Evolutionary conservation across 1,140 invertebrate species (phyloP), one percentile per base, ranked within the genome.

Genomic region (Atopsyche davidsoni): DNA sequence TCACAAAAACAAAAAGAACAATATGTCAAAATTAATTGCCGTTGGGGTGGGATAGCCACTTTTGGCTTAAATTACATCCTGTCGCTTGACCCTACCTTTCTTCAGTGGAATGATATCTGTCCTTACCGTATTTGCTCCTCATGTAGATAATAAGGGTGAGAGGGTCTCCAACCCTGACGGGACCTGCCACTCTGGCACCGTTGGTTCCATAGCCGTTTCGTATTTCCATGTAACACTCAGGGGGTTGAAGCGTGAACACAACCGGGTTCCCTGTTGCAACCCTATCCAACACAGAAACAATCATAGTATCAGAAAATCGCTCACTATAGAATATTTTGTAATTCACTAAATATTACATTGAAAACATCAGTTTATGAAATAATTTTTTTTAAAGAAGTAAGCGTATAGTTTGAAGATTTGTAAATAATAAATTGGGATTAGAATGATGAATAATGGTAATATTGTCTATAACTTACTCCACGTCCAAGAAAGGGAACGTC

Each of bases 201-300:
- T 79, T 79, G 6, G 87, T 87, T 11, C 88, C 87, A 67, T 89
- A 93, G 13, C 91, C 91, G 58, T 90, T 85, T 45, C 89, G 76
- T 60, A 95, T 92, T 72, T 94, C 91, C 92, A 95, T 96, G 72
- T 93, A 92, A 64, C 90, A 94, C 67, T 94, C 90, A 1, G 91
- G 92, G 9, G 91, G 91, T 59, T 89, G 89, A 23, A 96, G 71
- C 0, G 91, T 94, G 59, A 94, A 95, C n/a, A 93, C 86, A 9
- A 94, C 88, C 9, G 91, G 91, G 73, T 92, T 93, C 39, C 90
- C 91, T 36, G 91, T 95, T 22, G 88, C 88, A 45, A 92, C 88
- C 69, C 89, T 91, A 65, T 51, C 73, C 73, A 16, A 23, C 46
- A n/a, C n/a, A n/a, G n/a, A n/a, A n/a, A n/a, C n/a, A n/a, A n/a